A percentile compares a stretch with the other conserved stretches of the same genome.
Evolutionary conservation across 1,140 invertebrate species (phyloP).

Genomic region (Octopus bimaculoides): DNA sequence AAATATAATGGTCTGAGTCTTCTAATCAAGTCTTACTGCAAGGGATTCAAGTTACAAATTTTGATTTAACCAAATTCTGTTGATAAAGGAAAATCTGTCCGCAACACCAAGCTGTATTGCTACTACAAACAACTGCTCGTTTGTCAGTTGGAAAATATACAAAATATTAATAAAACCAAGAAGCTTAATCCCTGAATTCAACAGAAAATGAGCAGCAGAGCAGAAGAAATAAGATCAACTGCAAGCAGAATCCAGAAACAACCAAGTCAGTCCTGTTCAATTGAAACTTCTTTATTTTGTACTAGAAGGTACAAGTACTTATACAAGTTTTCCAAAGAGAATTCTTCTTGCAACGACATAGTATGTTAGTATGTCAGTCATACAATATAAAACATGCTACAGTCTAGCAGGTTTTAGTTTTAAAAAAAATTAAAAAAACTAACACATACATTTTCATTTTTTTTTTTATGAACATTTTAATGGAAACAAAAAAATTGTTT

Average conservation of each 20-base stretch:
- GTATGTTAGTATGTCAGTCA: neutral
- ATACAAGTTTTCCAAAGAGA: neutral
- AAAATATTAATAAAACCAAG: neutral
- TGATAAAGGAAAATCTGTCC: too few species aligned
- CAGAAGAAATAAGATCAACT: neutral
- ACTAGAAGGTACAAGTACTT: conserved; percentile 9
- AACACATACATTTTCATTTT: neutral
- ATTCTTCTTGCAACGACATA: neutral
- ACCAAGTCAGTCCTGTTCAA: neutral
- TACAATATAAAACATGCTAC: neutral
- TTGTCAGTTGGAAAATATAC: neutral
- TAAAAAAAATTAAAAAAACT: neutral
- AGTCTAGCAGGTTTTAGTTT: neutral
- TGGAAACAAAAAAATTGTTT: too few species aligned
- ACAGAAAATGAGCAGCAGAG: neutral
- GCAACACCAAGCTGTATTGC: too few species aligned
- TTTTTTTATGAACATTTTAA: too few species aligned
- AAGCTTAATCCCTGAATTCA: conserved; percentile 1
- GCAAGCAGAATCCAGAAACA: neutral
- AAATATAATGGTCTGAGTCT: too few species aligned
- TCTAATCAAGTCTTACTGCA: too few species aligned
- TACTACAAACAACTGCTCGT: too few species aligned
- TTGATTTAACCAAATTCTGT: too few species aligned
- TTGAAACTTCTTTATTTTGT: conserved; percentile 11
- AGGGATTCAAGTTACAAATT: too few species aligned